A percentile compares a stretch with the other conserved stretches of the same genome.
Evolutionary conservation across 2,113 vertebrate species (phyloP).

Genomic region (Rostratula benghalensis): DNA sequence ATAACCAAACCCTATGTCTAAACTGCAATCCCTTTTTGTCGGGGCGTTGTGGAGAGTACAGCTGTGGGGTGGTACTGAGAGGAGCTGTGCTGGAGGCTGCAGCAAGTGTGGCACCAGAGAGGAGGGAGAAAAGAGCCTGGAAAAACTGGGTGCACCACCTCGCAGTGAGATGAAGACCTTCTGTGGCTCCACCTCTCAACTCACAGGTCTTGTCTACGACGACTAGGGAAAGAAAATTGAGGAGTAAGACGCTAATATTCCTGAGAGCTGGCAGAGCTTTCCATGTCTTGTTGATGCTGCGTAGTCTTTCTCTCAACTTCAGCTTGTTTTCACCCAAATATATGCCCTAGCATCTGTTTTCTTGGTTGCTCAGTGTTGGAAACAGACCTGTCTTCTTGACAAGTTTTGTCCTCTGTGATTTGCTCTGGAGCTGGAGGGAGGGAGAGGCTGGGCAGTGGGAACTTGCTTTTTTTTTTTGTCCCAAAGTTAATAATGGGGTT

Average conservation of each 20-base stretch:
- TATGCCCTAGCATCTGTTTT: constrained; percentile 37
- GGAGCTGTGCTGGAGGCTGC: neutral
- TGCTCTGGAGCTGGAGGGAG: neutral
- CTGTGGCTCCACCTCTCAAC: neutral
- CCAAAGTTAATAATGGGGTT: neutral
- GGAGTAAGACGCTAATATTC: neutral
- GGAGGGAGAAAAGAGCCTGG: neutral
- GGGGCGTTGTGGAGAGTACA: neutral
- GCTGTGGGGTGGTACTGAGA: neutral
- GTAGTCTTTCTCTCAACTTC: neutral
- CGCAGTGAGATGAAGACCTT: neutral
- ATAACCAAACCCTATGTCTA: fast-evolving
- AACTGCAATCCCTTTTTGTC: neutral
- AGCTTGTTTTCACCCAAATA: constrained; percentile 17
- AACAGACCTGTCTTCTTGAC: neutral
- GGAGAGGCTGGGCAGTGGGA: neutral
- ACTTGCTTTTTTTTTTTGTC: neutral
- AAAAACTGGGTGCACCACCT: neutral
- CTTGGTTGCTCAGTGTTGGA: neutral
- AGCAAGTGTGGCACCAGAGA: neutral
- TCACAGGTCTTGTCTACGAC: neutral
- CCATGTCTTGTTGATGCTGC: neutral
- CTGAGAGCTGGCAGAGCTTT: neutral
- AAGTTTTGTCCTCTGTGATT: neutral
- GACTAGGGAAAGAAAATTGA: neutral